Percentiles rank a stretch among this genome's conserved stretches.
Conservation (phyloP, 2,888 invertebrate genomes). For the Diploptera punctata region DNA sequence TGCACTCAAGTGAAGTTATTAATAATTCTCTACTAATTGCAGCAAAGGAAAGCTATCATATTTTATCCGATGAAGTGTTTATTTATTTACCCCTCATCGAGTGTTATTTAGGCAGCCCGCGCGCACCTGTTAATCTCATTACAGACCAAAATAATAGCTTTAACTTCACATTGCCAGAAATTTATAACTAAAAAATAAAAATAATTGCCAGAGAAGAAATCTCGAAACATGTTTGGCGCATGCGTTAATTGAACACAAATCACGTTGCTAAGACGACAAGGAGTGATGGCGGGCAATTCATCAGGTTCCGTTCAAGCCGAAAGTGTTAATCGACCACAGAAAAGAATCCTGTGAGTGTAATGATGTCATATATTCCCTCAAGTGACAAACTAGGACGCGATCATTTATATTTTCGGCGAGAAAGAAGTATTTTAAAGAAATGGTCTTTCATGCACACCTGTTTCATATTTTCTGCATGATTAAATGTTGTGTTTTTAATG, state of each 20-base stretch:
- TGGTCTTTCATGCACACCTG: too few species aligned
- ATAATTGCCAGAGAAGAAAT: constrained; percentile 38
- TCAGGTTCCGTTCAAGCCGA: constrained; percentile 4
- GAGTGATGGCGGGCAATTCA: constrained; percentile 13
- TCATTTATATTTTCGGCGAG: neutral
- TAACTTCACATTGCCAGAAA: constrained; percentile 30
- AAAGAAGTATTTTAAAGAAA: neutral
- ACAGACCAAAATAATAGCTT: constrained; percentile 41
- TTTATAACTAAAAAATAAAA: constrained; percentile 36
- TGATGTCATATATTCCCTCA: neutral
- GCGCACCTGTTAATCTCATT: constrained; percentile 42
- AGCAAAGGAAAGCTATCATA: constrained; percentile 6
- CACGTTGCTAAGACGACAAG: constrained; percentile 3
- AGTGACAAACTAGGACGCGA: neutral
- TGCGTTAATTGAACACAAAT: constrained; percentile 41
- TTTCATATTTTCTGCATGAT: too few species aligned
- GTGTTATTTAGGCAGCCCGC: constrained; percentile 27
- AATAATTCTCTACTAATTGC: constrained; percentile 1
- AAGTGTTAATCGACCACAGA: constrained; percentile 17
- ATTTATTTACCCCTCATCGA: constrained; percentile 25
- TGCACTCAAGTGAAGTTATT: too few species aligned
- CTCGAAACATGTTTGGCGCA: constrained; percentile 17
- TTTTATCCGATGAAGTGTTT: neutral
- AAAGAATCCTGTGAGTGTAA: neutral
- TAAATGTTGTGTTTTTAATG: too few species aligned